Evolutionary conservation across 1,140 invertebrate genomes (phyloP).

Genomic region (Pomacea maculata): DNA sequence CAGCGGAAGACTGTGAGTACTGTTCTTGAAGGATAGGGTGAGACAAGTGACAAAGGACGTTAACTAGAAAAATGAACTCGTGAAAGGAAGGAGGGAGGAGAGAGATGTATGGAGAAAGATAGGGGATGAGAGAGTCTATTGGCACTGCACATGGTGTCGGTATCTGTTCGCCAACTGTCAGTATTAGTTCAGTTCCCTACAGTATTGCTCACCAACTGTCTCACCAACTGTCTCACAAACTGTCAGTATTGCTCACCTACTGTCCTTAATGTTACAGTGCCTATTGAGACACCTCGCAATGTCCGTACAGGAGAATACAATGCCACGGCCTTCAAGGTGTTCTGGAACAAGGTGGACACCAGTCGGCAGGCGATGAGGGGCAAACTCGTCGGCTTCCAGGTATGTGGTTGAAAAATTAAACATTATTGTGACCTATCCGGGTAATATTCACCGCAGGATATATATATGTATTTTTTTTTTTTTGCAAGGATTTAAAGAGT

Average conservation of each 20-base stretch:
- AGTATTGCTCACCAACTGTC: no score
- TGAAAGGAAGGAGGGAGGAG: background rate
- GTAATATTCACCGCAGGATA: no score
- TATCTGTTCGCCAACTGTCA: no score
- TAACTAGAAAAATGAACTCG: background rate
- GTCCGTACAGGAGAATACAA: constrained; percentile 83
- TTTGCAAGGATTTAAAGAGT: no score
- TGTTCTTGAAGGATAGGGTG: background rate
- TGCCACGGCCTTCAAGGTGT: constrained; percentile 90
- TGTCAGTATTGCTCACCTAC: background rate
- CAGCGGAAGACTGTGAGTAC: constrained; percentile 69
- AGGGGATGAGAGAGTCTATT: no score
- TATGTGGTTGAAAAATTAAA: constrained; percentile 60
- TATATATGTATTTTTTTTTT: no score
- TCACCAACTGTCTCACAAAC: no score
- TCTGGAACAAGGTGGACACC: constrained; percentile 86
- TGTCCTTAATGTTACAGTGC: constrained; percentile 71
- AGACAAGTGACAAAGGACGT: background rate
- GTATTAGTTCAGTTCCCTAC: no score
- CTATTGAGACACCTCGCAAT: constrained; percentile 85
- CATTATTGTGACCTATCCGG: no score
- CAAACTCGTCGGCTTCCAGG: constrained; percentile 89
- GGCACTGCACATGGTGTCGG: no score
- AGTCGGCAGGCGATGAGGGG: constrained; percentile 87
- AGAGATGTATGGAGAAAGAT: background rate